phyloP scores from a whole-genome alignment of 2,888 invertebrate genomes.

The Eupeodes luniger region DNA sequence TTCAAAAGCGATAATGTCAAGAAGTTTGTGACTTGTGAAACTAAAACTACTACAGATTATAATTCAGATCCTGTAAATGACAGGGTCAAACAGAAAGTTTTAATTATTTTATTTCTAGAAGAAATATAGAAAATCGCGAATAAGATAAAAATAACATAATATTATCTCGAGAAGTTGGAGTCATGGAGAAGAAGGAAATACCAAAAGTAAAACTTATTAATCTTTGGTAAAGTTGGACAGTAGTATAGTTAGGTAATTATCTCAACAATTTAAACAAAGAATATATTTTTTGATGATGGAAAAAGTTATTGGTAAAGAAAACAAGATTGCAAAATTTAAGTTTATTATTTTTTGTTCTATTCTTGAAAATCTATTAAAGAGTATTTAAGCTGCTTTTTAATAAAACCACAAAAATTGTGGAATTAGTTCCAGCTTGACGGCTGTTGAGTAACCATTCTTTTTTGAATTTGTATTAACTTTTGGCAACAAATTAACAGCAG shows the following conservation, averaged over 20 bases:
- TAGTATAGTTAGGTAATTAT: neutral
- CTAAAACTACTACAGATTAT: neutral
- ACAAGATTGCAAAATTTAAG: neutral
- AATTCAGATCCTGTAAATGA: neutral
- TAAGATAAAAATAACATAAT: slow-evolving; percentile 3
- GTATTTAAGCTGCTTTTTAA: too few species aligned
- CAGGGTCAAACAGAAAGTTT: slow-evolving; percentile 31
- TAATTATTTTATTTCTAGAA: slow-evolving; percentile 12
- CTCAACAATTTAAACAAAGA: neutral
- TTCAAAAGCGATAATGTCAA: slow-evolving; percentile 15
- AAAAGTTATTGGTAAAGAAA: neutral
- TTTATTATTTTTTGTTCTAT: too few species aligned
- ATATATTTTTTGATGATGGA: neutral
- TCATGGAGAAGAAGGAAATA: neutral
- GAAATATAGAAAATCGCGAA: too few species aligned
- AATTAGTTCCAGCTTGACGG: too few species aligned
- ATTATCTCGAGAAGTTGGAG: neutral
- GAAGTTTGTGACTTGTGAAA: neutral
- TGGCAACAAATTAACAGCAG: too few species aligned
- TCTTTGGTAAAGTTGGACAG: neutral
- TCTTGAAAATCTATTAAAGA: too few species aligned
- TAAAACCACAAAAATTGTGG: too few species aligned
- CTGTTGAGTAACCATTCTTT: too few species aligned
- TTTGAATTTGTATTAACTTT: too few species aligned
- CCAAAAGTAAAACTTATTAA: slow-evolving; percentile 4